Evolutionary conservation across 2,888 invertebrate species (phyloP).

Genomic region (Octonoba sinensis): DNA sequence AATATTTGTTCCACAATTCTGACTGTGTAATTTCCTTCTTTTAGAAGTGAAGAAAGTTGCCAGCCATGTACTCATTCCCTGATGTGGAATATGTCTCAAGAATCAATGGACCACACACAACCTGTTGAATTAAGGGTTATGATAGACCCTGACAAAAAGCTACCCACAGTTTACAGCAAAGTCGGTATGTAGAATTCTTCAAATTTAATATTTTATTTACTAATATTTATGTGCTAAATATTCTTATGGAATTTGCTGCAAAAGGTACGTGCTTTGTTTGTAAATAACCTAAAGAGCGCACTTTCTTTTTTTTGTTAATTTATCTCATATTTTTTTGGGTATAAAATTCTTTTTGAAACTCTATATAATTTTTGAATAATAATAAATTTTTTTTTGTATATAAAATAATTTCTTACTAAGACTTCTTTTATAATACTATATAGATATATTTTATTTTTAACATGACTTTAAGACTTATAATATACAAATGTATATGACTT

Average conservation of each 20-base stretch:
- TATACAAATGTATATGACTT: too few species aligned
- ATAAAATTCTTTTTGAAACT: too few species aligned
- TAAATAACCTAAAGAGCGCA: too few species aligned
- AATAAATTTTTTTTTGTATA: too few species aligned
- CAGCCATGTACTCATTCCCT: slow-evolving; percentile 51
- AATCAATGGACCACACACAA: slow-evolving; percentile 57
- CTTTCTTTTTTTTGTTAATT: too few species aligned
- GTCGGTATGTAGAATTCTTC: slow-evolving; percentile 56
- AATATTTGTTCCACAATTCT: too few species aligned
- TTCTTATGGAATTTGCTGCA: slow-evolving; percentile 9
- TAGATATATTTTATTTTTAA: too few species aligned
- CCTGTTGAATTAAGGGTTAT: slow-evolving; percentile 64
- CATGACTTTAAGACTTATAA: too few species aligned
- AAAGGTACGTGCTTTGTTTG: slow-evolving; percentile 7
- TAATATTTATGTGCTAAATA: background rate
- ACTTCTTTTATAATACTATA: too few species aligned
- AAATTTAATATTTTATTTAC: background rate
- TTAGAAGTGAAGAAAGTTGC: slow-evolving; percentile 48
- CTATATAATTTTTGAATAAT: too few species aligned
- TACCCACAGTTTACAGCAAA: slow-evolving; percentile 66
- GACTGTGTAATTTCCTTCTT: background rate
- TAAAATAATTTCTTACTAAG: too few species aligned
- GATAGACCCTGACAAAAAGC: slow-evolving; percentile 66
- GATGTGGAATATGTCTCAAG: slow-evolving; percentile 59
- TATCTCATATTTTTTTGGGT: too few species aligned